Conservation (phyloP, 2,888 invertebrate genomes). For the Sinodicranocentrus sp. region DNA sequence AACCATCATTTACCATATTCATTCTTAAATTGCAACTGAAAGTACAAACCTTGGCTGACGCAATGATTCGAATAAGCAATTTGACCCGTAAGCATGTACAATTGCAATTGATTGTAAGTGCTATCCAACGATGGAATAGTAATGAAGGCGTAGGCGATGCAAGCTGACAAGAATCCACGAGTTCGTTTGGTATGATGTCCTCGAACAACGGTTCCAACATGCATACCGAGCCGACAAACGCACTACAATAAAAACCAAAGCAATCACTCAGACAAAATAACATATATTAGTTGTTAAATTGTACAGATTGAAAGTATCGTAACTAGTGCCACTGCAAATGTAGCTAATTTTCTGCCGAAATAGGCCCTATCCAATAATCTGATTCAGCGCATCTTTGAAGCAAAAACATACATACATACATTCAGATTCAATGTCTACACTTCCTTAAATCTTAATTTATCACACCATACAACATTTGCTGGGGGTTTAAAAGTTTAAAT, state of each 20-base stretch:
- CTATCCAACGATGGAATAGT: slow-evolving; percentile 96
- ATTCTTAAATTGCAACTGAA: too few species aligned
- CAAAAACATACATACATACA: too few species aligned
- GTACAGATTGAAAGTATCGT: background rate
- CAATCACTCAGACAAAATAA: too few species aligned
- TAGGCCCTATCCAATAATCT: too few species aligned
- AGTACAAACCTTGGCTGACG: slow-evolving; percentile 88
- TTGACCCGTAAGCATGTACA: slow-evolving; percentile 93
- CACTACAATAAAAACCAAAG: slow-evolving; percentile 81
- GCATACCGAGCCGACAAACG: slow-evolving; percentile 88
- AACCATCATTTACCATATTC: background rate
- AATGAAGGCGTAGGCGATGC: slow-evolving; percentile 96
- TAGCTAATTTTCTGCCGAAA: too few species aligned
- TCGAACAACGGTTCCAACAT: slow-evolving; percentile 84
- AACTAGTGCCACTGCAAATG: too few species aligned
- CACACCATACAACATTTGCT: too few species aligned
- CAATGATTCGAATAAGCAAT: slow-evolving; percentile 93
- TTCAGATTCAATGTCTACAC: too few species aligned
- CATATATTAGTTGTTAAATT: background rate
- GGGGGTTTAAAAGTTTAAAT: too few species aligned
- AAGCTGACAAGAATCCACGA: slow-evolving; percentile 92
- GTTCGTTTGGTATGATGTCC: slow-evolving; percentile 89
- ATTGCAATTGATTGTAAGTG: slow-evolving; percentile 87
- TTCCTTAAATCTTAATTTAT: too few species aligned
- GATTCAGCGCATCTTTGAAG: too few species aligned